Base-by-base conservation (phyloP, 1,140 invertebrate species). In the Cyclina sinensis region DNA sequence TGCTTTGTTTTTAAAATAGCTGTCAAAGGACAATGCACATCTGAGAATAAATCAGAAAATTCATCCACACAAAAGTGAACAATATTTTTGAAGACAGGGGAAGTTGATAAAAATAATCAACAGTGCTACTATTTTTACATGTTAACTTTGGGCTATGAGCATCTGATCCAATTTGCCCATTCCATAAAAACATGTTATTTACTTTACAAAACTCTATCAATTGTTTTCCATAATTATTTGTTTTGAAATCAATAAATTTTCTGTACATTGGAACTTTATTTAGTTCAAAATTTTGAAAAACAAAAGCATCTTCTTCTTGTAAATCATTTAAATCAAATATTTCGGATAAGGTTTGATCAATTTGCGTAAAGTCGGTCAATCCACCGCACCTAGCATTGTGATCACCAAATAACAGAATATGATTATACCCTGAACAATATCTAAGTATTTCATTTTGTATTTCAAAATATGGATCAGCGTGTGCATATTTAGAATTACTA, bases 361-460 rank as follows among this genome's bases (percentile, higher is more conserved):
- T 0, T n/a, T 39, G 32, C 7, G 32, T 65, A 24, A 68, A 85
- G 7, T 70, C 82, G 18, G 27, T 11, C 9, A n/a, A 16, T 18
- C 35, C 43, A 37, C 70, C 73, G 4, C 30, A 59, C 62, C 84
- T 57, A 39, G 39, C 51, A 46, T 78, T 86, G 51, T 76, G 35
- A 65, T 74, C 84, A 14, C 74, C 84, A 24, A 86, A 30, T 7
- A 86, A 39, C 35, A 51, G 62, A 0, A 78, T 65, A 62, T 78
- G 5, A 37, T 86, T 73, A 74, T 54, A 46, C 30, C 62, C 51
- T 5, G 7, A 16, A 24, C 32, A 78, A 35, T 48, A 86, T 43
- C n/a, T n/a, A 35, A 73, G 48, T 21, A 78, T 0, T 46, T 86
- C 84, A 46, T 76, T 24, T 78, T 86, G 48, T n/a, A 86, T 78